Base-by-base conservation (phyloP, 2,113 vertebrate genomes). In the Strigops habroptila region DNA sequence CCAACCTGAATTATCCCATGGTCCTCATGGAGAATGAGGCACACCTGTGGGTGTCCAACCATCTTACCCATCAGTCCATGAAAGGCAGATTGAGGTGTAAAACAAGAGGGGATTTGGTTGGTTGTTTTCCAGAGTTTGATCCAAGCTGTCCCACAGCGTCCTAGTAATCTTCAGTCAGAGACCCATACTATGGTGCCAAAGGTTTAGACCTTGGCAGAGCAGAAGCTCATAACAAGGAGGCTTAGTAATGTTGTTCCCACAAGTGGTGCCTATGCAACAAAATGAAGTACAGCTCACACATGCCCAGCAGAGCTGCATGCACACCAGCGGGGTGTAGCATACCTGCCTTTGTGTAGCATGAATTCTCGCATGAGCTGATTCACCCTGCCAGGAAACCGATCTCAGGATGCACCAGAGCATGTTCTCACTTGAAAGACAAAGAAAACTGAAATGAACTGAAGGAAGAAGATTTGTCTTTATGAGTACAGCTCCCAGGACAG, bases 311-410 rank as follows among this genome's bases (percentile, higher is more conserved):
- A 57, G 62, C 65, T 57, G 83, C 12, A 1, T 3, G 4, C 39
- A 3, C 44, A 4, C 12, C 10, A 28, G 65, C 49, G 27, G 78
- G 30, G 39, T 19, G 44, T 14, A 39, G 51, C 1, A 23, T 31
- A 7, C 62, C 71, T 71, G 71, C 24, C 62, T 49, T 49, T 35
- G 25, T 21, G 10, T 1, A 39, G 80, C 52, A 16, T 0, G 0
- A 67, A 49, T 43, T 15, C 13, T 0, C 7, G 9, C 1, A 0
- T 39, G 31, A 81, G 39, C 46, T 31, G 49, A 55, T 44, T 30
- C 31, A 17, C 59, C 43, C 48, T 63, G 81, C 57, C 37, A 39
- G 33, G 37, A 43, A 70, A 37, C 62, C 6, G 1, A 18, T 30
- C 41, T 52, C 52, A 19, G 37, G 48, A 17, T 57, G 15, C 41